These are phyloP conservation scores for Jordanella pulchra DNA, from an alignment of 2,797 vertebrate species.

Conservation along the genomic window DNA sequence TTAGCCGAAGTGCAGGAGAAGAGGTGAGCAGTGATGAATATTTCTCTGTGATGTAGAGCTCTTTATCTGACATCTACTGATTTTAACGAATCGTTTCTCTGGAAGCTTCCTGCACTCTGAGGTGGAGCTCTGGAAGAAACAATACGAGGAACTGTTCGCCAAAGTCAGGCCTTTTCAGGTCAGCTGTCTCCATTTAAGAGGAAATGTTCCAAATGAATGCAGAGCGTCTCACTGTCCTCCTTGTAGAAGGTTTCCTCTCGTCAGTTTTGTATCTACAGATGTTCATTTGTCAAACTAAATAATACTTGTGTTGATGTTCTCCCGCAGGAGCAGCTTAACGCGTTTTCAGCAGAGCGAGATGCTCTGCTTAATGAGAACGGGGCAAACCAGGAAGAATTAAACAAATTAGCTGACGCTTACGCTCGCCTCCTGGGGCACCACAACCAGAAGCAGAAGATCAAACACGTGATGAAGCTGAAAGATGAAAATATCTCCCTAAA, in stretches of 20 bases:
- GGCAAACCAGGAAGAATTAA: conserved; percentile 89
- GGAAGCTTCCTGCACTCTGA: conserved; percentile 52
- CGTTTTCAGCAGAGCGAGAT: conserved; percentile 88
- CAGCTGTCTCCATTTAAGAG: conserved; percentile 25
- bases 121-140: conserved; percentile 57
- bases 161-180: conserved; percentile 76
- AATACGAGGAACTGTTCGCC: conserved; percentile 65
- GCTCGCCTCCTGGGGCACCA: conserved; percentile 94
- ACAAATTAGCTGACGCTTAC: conserved; percentile 89
- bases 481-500: conserved; percentile 89
- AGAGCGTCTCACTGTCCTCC: neutral
- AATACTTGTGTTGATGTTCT: neutral
- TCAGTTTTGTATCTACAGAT: neutral
- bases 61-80: neutral
- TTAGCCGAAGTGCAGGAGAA: conserved; percentile 70
- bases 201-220: neutral
- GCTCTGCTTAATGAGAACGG: conserved; percentile 88
- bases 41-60: neutral
- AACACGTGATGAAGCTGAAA: conserved; percentile 94
- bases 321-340: conserved; percentile 89
- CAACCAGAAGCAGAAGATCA: conserved; percentile 98
- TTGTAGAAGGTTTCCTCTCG: neutral
- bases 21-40: conserved; percentile 67
- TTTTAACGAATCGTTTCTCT: conserved; percentile 8
- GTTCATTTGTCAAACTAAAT: neutral